These are phyloP conservation scores for Crossocerus cetratus DNA, from an alignment of 2,888 invertebrate genomes.

Conservation along the genomic window DNA sequence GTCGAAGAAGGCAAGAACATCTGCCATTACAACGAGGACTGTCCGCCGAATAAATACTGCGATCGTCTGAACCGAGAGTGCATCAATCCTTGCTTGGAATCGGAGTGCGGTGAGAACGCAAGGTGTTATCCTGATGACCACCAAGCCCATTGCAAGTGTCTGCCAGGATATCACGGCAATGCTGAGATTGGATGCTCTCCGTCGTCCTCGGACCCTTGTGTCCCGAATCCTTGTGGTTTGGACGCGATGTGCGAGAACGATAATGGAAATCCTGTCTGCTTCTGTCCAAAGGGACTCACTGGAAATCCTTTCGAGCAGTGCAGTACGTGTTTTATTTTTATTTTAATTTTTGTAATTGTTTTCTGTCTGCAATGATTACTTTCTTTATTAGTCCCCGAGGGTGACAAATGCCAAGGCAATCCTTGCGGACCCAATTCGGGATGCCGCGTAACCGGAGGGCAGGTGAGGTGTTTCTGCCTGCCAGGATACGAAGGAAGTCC, in stretches of 20 bases:
- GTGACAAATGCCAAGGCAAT: slow-evolving; percentile 89
- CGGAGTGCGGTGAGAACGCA: slow-evolving; percentile 88
- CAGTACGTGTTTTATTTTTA: slow-evolving; percentile 82
- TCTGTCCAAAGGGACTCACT: slow-evolving; percentile 91
- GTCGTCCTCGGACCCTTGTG: slow-evolving; percentile 86
- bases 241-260: slow-evolving; percentile 91
- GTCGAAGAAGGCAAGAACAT: slow-evolving; percentile 79
- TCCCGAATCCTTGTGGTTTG: slow-evolving; percentile 91
- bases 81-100: slow-evolving; percentile 88
- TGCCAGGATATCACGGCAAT: slow-evolving; percentile 89
- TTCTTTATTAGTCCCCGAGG: slow-evolving; percentile 86
- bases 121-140: slow-evolving; percentile 90
- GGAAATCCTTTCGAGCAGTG: slow-evolving; percentile 94
- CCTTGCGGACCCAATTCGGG: slow-evolving; percentile 91
- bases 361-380: not conserved
- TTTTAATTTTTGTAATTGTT: not conserved
- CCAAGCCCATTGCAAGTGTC: slow-evolving; percentile 88
- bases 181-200: slow-evolving; percentile 85
- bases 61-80: slow-evolving; percentile 91
- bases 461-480: slow-evolving; percentile 91
- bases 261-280: slow-evolving; percentile 91
- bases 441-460: slow-evolving; percentile 86
- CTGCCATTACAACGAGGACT: slow-evolving; percentile 94
- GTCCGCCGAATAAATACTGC: slow-evolving; percentile 90
- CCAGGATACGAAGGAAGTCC: slow-evolving; percentile 93